Percentiles rank a stretch among this genome's conserved stretches.
Conservation (phyloP, 2,888 invertebrate species). For the Ecliptopera silaceata region DNA sequence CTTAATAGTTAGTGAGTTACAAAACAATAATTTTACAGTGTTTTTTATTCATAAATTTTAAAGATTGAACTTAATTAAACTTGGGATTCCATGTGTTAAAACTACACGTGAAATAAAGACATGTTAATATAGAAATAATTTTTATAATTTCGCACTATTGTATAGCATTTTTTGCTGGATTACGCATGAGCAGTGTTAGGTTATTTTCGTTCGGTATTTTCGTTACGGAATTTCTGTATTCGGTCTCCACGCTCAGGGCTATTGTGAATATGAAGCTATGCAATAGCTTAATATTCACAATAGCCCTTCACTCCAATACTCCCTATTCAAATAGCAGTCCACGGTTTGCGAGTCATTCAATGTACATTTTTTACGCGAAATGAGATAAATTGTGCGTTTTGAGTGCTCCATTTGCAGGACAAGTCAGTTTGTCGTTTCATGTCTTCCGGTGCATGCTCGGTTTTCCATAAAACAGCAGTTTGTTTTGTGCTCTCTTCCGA, state of each 20-base stretch:
- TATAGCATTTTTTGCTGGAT: too few species aligned
- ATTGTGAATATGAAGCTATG: too few species aligned
- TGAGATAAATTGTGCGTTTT: slow-evolving; percentile 59
- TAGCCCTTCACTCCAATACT: neutral
- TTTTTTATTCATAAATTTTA: slow-evolving; percentile 3
- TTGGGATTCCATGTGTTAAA: too few species aligned
- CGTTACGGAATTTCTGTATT: too few species aligned
- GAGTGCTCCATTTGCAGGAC: slow-evolving; percentile 75
- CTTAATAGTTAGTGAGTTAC: neutral
- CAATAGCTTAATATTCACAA: too few species aligned
- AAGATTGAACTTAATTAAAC: too few species aligned
- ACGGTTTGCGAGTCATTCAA: slow-evolving; percentile 1
- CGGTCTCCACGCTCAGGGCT: too few species aligned
- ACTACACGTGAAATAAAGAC: too few species aligned
- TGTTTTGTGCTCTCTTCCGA: slow-evolving; percentile 56
- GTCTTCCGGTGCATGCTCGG: slow-evolving; percentile 65
- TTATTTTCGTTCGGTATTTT: too few species aligned
- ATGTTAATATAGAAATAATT: too few species aligned
- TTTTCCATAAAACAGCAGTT: slow-evolving; percentile 80
- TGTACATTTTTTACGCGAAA: slow-evolving; percentile 38
- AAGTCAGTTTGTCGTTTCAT: slow-evolving; percentile 79
- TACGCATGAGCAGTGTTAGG: too few species aligned
- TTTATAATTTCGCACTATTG: too few species aligned
- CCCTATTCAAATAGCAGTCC: neutral
- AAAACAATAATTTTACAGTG: neutral